Conservation (phyloP, 2,888 invertebrate genomes). For the Iphiclides podalirius region DNA sequence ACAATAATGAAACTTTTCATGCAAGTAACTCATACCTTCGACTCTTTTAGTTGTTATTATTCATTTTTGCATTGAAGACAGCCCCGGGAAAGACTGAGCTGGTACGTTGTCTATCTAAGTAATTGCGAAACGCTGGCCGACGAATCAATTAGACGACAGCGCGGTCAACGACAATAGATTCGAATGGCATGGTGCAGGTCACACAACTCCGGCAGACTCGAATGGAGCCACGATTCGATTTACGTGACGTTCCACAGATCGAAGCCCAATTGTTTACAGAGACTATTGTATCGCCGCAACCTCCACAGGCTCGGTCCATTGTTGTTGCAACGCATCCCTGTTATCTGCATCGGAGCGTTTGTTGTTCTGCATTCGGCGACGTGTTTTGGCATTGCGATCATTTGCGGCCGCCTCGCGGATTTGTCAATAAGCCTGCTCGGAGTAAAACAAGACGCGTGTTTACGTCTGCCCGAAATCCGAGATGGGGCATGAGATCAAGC, state of each 20-base stretch:
- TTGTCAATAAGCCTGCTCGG: conserved; percentile 50
- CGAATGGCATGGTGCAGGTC: no score
- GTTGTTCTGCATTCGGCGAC: conserved; percentile 49
- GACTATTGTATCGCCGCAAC: conserved; percentile 19
- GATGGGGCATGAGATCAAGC: no score
- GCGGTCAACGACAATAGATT: no score
- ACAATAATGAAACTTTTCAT: no score
- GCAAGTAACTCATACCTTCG: no score
- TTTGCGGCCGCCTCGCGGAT: conserved; percentile 41
- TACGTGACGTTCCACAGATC: neutral
- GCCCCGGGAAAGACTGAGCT: no score
- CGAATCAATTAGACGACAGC: no score
- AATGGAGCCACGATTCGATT: neutral
- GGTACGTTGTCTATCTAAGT: no score
- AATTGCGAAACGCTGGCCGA: no score
- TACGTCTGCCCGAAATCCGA: conserved; percentile 26
- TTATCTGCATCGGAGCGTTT: conserved; percentile 30
- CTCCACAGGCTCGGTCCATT: conserved; percentile 3
- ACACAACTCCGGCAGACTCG: no score
- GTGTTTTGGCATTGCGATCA: conserved; percentile 53
- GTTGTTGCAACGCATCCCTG: conserved; percentile 22
- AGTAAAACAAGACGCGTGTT: conserved; percentile 31
- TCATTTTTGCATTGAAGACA: no score
- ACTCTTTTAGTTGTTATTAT: no score
- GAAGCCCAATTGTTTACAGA: conserved; percentile 17